Evolutionary conservation across 2,888 invertebrate genomes (phyloP), one percentile per base, ranked within the genome.

Genomic region (Coremacera marginata): DNA sequence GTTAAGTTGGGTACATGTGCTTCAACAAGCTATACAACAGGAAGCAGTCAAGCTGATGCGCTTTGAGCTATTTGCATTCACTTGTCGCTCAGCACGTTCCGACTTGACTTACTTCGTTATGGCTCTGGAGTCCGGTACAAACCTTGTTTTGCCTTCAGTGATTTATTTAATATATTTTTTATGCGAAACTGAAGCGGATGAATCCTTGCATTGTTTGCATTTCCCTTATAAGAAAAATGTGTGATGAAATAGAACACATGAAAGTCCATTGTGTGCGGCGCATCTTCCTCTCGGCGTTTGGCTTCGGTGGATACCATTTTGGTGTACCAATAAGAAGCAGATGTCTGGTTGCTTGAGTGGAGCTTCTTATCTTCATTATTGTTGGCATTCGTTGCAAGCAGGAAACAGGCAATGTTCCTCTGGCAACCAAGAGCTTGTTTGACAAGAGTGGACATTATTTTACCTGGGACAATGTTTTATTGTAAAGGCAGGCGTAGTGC

Each of bases 251-350:
- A 55, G 55, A n/a, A 44, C 44, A 44, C 44, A 44, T 44, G 44
- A 44, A 44, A 44, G 44, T 44, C 44, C 44, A 31, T 63, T 25
- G 63, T 25, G 25, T 57, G 22, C 72, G 27, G 2, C 55, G 22
- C 55, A 52, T 74, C 67, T 62, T 27, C 44, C 60, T 27, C 9
- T 25, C 49, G 72, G 60, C 72, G 44, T 62, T 27, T 19, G 60
- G 49, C 44, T 44, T n/a, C 31, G 19, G 3, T 65, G 74, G 67
- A 74, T 16, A 11, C 65, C 52, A 67, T 55, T 22, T 67, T 44
- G 74, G 74, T 55, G 22, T 14, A 67, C 74, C 74, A 65, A 55
- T 74, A 74, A 74, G 67, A 55, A 37, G 73, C 73, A 31, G 74
- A 65, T 60, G 65, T 9, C 52, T 19, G 74, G 52, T 52, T 52